These are phyloP conservation scores for Phorcus lineatus DNA, from an alignment of 2,888 invertebrate species.

Conservation along the genomic window DNA sequence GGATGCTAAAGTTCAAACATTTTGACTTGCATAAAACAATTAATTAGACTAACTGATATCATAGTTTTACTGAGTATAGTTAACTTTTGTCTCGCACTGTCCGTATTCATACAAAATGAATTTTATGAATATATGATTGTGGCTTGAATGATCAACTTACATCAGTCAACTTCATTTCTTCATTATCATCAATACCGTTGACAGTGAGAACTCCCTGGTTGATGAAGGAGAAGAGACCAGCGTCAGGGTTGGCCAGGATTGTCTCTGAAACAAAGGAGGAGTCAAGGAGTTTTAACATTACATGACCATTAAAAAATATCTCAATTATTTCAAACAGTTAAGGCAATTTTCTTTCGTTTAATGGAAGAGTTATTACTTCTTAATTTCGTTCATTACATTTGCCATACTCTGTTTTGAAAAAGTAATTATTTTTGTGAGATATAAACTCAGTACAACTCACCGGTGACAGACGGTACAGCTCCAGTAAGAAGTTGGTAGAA, in stretches of 20 bases:
- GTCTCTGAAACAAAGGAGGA: slow-evolving; percentile 80
- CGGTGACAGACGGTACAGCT: slow-evolving; percentile 57
- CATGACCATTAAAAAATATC: no score
- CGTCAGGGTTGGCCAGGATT: slow-evolving; percentile 89
- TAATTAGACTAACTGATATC: no score
- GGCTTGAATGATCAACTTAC: slow-evolving; percentile 54
- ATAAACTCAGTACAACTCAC: slow-evolving; percentile 39
- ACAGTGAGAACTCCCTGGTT: slow-evolving; percentile 96
- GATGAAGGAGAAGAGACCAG: slow-evolving; percentile 87
- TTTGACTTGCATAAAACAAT: no score
- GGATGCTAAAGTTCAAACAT: slow-evolving; percentile 88
- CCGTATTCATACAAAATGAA: not conserved
- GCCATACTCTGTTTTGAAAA: no score
- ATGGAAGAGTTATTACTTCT: no score
- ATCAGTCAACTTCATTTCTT: slow-evolving; percentile 83
- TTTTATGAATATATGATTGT: not conserved
- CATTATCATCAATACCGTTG: slow-evolving; percentile 95
- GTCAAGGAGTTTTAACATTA: no score
- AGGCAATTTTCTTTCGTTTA: no score
- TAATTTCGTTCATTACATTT: no score
- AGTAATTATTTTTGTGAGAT: no score
- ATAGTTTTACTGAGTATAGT: no score
- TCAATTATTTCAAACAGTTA: no score
- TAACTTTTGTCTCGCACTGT: no score
- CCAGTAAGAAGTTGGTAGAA: slow-evolving; percentile 92